phyloP scores from a whole-genome alignment of 23 tunicate species.

The Diplosoma virens region DNA sequence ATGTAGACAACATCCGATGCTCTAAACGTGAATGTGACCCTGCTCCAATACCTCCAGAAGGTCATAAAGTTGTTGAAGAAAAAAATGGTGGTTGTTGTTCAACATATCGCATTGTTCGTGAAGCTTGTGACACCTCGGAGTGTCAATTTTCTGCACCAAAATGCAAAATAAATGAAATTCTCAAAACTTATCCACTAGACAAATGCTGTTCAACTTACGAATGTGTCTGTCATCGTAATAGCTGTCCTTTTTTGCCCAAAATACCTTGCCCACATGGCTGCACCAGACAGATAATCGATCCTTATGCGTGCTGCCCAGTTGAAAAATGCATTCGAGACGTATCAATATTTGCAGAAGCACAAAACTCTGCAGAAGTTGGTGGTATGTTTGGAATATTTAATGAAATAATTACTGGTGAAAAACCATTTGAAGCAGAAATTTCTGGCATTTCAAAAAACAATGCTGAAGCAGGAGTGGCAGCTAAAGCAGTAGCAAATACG shows the following conservation, averaged over 20 bases:
- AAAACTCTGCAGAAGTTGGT: neutral
- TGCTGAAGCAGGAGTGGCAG: slow-evolving; percentile 3
- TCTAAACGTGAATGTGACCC: slow-evolving; percentile 31
- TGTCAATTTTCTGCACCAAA: slow-evolving; percentile 63
- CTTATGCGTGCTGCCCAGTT: slow-evolving; percentile 69
- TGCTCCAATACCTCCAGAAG: slow-evolving; percentile 25
- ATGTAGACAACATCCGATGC: slow-evolving; percentile 27
- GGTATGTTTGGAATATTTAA: slow-evolving; percentile 18
- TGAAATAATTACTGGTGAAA: neutral
- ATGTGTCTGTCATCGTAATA: slow-evolving; percentile 50
- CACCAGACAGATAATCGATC: slow-evolving; percentile 33
- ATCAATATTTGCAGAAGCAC: slow-evolving; percentile 18
- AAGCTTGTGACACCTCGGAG: slow-evolving; percentile 24
- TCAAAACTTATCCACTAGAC: slow-evolving; percentile 57
- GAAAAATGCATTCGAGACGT: slow-evolving; percentile 38
- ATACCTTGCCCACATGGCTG: slow-evolving; percentile 58
- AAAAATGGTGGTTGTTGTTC: slow-evolving; percentile 55
- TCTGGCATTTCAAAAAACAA: neutral
- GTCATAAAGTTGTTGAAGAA: slow-evolving; percentile 40
- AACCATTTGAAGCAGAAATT: neutral
- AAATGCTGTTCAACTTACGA: slow-evolving; percentile 79
- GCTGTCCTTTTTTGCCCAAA: slow-evolving; percentile 29
- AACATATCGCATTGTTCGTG: slow-evolving; percentile 44
- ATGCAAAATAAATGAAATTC: slow-evolving; percentile 44
- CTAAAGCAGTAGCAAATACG: neutral